Conservation (phyloP, 2,797 vertebrate genomes). For the Spinus olivaceus region DNA sequence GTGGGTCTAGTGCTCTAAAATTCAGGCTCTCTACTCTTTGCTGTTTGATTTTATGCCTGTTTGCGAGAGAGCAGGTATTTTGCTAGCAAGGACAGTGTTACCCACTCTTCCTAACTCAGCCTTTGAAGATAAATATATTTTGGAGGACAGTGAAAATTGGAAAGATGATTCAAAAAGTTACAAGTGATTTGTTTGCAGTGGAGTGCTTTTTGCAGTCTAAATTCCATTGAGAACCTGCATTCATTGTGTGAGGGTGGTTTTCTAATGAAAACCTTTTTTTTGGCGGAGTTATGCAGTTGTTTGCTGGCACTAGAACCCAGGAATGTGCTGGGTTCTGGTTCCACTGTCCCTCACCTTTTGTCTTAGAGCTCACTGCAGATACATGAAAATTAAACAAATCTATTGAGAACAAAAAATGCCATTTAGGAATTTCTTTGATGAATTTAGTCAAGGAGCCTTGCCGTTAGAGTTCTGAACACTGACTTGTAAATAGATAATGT, state of each 20-base stretch:
- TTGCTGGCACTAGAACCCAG: neutral
- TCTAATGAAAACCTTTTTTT: neutral
- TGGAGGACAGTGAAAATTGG: neutral
- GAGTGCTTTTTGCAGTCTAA: neutral
- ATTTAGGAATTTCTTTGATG: neutral
- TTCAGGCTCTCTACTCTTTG: neutral
- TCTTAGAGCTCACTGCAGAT: neutral
- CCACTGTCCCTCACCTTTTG: neutral
- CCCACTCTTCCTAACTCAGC: neutral
- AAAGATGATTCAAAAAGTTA: neutral
- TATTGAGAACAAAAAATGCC: neutral
- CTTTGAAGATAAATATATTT: neutral
- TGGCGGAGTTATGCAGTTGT: neutral
- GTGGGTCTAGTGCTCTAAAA: neutral
- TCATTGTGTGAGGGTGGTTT: neutral
- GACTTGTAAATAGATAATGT: neutral
- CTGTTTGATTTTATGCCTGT: neutral
- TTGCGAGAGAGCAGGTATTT: neutral
- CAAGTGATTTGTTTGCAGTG: neutral
- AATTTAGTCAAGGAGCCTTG: neutral
- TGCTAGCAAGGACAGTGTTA: neutral
- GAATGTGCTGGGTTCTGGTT: rapidly evolving
- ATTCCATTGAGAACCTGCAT: neutral
- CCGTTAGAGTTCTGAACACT: neutral
- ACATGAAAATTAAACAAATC: neutral